phyloP scores from a whole-genome alignment of 1,140 invertebrate genomes.

The Dendrolimus punctatus region DNA sequence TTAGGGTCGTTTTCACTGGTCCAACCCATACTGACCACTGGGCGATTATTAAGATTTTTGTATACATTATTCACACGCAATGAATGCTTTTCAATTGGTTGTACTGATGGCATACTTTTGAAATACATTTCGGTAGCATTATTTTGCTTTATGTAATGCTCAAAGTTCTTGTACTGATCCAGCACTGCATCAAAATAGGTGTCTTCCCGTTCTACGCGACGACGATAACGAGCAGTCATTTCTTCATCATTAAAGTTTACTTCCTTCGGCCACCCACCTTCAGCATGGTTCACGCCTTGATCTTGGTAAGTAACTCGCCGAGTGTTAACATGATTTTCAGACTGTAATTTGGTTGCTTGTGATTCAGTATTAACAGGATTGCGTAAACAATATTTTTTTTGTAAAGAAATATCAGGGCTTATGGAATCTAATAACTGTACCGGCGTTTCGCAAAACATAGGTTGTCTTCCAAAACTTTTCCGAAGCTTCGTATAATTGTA shows the following conservation, averaged over 20 bases:
- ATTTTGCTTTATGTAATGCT: constrained; percentile 90
- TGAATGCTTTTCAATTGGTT: constrained; percentile 75
- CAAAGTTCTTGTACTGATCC: constrained; percentile 77
- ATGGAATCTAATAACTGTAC: constrained; percentile 82
- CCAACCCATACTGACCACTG: constrained; percentile 84
- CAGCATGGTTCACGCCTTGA: constrained; percentile 86
- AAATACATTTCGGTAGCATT: constrained; percentile 94
- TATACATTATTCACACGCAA: constrained; percentile 84
- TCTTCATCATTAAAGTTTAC: constrained; percentile 90
- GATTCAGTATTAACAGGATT: constrained; percentile 77
- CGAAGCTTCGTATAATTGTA: constrained; percentile 78
- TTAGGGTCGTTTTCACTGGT: constrained; percentile 82
- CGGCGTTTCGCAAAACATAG: constrained; percentile 79
- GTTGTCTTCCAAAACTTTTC: constrained; percentile 77
- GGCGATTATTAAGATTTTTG: constrained; percentile 75
- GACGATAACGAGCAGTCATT: constrained; percentile 85
- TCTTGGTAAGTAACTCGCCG: constrained; percentile 79
- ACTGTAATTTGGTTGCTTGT: constrained; percentile 74
- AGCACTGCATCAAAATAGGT: constrained; percentile 86
- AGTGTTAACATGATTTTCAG: constrained; percentile 76
- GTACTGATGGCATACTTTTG: constrained; percentile 73
- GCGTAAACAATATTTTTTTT: constrained; percentile 79
- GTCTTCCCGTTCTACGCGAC: constrained; percentile 96
- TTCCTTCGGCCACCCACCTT: constrained; percentile 98
- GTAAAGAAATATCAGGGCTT: constrained; percentile 75